Percentiles rank a stretch among this genome's conserved stretches.
Evolutionary conservation across 2,113 vertebrate species (phyloP).

Genomic region (Ondatra zibethicus): DNA sequence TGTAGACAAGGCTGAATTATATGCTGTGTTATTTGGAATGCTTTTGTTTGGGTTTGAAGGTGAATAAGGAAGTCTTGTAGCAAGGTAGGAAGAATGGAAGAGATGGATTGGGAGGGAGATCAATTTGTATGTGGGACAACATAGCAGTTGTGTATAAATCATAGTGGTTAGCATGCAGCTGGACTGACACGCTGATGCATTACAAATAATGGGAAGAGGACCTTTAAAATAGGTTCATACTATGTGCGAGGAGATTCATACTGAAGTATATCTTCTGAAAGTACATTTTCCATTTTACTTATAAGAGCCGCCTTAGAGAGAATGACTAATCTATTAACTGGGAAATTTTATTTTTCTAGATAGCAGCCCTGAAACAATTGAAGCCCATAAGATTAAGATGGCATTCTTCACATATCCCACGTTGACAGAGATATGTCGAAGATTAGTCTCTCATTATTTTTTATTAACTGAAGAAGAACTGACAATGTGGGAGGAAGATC

Average conservation of each 20-base stretch:
- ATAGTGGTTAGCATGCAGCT: neutral
- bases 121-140: neutral
- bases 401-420: constrained; percentile 97
- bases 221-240: constrained; percentile 3
- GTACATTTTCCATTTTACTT: constrained; percentile 37
- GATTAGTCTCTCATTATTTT: constrained; percentile 97
- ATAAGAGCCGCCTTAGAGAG: neutral
- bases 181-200: neutral
- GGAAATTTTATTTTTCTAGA: constrained; percentile 87
- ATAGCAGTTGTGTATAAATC: neutral
- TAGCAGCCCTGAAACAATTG: constrained; percentile 96
- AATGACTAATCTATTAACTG: constrained; percentile 48
- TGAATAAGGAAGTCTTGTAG: neutral
- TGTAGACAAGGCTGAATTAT: neutral
- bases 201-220: neutral
- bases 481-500: constrained; percentile 99
- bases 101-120: neutral
- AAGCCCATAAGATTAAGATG: constrained; percentile 97
- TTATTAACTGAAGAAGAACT: constrained; percentile 96
- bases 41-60: neutral
- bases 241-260: neutral
- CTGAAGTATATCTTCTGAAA: neutral
- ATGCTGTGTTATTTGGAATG: constrained; percentile 34
- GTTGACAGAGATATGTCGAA: constrained; percentile 95
- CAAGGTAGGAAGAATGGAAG: neutral